phyloP scores from a whole-genome alignment of 2,797 vertebrate species.

The Chlorospingus semifuscus region DNA sequence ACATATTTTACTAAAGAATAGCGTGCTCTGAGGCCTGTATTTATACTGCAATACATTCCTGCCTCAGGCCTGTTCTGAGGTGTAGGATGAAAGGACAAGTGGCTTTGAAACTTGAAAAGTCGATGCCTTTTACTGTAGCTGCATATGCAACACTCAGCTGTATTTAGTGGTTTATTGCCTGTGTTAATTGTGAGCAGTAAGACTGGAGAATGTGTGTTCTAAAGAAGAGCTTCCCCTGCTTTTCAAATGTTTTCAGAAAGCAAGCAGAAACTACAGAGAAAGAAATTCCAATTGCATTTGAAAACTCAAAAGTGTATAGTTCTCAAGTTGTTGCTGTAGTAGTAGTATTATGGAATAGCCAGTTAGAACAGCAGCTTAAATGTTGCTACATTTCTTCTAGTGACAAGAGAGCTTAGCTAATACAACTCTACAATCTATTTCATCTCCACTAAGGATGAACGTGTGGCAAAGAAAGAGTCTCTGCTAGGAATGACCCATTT shows the following conservation, averaged over 20 bases:
- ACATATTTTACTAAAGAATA: conserved; percentile 26
- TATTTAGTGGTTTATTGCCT: neutral
- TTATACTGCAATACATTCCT: neutral
- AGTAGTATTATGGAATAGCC: neutral
- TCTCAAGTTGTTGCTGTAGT: neutral
- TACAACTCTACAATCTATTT: neutral
- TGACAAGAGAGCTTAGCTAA: neutral
- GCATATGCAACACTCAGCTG: neutral
- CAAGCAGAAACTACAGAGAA: neutral
- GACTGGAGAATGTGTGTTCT: neutral
- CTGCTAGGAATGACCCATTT: neutral
- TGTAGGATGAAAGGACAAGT: neutral
- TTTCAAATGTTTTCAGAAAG: neutral
- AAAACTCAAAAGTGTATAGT: neutral
- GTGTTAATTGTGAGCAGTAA: neutral
- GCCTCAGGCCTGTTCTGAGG: neutral
- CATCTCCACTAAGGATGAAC: neutral
- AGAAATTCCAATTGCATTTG: neutral
- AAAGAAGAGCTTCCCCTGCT: neutral
- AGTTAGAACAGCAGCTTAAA: neutral
- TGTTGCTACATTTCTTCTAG: neutral
- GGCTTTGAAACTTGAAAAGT: conserved; percentile 15
- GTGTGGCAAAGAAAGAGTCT: neutral
- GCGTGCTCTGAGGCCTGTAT: neutral
- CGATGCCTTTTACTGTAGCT: neutral